Evolutionary conservation across 2,113 vertebrate genomes (phyloP).

Genomic region (Myotis lucifugus): DNA sequence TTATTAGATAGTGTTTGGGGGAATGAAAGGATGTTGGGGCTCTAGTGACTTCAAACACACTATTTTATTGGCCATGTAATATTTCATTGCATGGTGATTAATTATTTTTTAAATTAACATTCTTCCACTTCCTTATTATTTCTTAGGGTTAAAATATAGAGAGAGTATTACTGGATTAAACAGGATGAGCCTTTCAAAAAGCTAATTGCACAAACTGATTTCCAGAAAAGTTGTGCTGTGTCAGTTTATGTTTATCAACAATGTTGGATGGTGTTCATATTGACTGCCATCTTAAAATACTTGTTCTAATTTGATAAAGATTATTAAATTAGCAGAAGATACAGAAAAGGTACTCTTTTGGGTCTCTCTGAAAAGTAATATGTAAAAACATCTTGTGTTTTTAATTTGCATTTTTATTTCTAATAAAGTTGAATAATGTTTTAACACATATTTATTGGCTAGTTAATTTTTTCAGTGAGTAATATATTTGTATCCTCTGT

Average conservation of each 20-base stretch:
- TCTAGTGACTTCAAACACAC: not conserved
- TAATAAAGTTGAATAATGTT: slow-evolving; percentile 46
- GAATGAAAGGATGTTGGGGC: not conserved
- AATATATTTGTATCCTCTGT: not conserved
- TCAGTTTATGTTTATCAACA: not conserved
- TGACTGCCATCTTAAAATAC: not conserved
- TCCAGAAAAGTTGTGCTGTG: not conserved
- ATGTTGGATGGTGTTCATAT: not conserved
- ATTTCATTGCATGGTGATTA: not conserved
- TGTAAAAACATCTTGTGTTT: slow-evolving; percentile 31
- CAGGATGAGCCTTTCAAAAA: not conserved
- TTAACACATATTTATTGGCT: slow-evolving; percentile 58
- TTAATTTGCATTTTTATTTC: slow-evolving; percentile 63
- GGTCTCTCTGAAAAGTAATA: not conserved
- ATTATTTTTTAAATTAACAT: slow-evolving; percentile 29
- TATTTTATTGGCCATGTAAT: not conserved
- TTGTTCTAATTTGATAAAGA: slow-evolving; percentile 7
- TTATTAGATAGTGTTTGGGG: not conserved
- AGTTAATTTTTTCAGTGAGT: slow-evolving; percentile 35
- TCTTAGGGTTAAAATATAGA: slow-evolving; percentile 5
- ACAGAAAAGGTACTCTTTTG: not conserved
- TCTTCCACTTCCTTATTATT: not conserved
- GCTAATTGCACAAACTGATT: not conserved
- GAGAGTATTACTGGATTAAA: not conserved
- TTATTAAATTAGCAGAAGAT: slow-evolving; percentile 2